Evolutionary conservation across 30 jellyfish, hydroid and myxozoan species (phyloP).

Genomic region (Aurelia coerulea): DNA sequence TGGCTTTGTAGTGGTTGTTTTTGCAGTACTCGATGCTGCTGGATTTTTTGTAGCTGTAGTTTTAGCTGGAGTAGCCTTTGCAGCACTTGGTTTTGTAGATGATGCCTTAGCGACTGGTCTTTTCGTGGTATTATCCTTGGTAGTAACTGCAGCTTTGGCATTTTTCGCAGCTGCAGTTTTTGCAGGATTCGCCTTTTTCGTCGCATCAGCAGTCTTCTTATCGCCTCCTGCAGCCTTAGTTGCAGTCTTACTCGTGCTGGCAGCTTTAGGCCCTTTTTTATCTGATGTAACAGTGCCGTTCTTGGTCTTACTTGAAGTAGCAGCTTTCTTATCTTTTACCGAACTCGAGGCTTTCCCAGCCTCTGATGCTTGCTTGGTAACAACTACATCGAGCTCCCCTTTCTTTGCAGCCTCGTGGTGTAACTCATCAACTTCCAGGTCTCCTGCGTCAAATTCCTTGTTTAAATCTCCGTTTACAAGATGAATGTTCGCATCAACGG

Average conservation of each 20-base stretch:
- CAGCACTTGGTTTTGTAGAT: background rate
- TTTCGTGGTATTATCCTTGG: conserved; percentile 4
- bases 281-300: background rate
- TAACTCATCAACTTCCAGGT: background rate
- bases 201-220: conserved; percentile 11
- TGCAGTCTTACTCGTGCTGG: conserved; percentile 8
- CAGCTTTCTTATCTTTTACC: background rate
- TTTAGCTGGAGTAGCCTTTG: background rate
- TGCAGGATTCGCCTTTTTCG: conserved; percentile 3
- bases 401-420: background rate
- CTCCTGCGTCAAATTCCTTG: background rate
- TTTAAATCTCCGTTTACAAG: conserved; percentile 42
- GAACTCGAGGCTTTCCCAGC: background rate
- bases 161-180: conserved; percentile 11
- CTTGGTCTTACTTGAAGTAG: background rate
- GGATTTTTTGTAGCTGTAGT: conserved; percentile 5
- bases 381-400: background rate
- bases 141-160: background rate
- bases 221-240: conserved; percentile 13
- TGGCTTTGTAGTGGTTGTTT: conserved; percentile 4
- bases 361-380: background rate
- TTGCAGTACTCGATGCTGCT: conserved; percentile 1
- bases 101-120: background rate
- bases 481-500: background rate
- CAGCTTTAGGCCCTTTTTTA: background rate